Evolutionary conservation across 2,797 vertebrate genomes (phyloP), one percentile per base, ranked within the genome.

Genomic region (Thripadectes ignobilis): DNA sequence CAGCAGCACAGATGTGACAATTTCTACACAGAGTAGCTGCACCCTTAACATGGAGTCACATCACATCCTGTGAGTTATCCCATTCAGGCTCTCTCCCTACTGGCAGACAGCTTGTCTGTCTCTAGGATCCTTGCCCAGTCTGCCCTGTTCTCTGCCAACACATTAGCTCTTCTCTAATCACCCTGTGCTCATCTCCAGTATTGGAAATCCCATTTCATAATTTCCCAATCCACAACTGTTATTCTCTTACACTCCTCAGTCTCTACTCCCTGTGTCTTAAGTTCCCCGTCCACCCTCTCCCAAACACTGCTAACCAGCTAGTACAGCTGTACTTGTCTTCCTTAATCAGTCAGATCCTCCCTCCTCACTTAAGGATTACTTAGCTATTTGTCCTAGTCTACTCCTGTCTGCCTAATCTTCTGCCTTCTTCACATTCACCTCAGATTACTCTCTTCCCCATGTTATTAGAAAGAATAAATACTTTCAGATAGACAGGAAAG

Each of bases 321-420:
- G 9, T 7, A 49, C 39, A 57, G 19, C 34, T 24, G 32, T 6
- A 38, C 11, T 36, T 34, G 12, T 34, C 32, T n/a, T 52, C 29
- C 52, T 46, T 36, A 17, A 52, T 71, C 65, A 66, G 30, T 2
- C 32, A 61, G 34, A 75, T 12, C 39, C 49, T 65, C 75, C 26
- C 21, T 26, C 21, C 4, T 0, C 2, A 0, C 16, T 57, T 21
- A 34, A 57, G n/a, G 22, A 72, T 65, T 32, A 29, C n/a, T 52
- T 27, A 41, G 38, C 27, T 72, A 17, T 30, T 57, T 36, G 19
- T 16, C 46, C 49, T 59, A 81, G 43, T 18, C n/a, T 18, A 29
- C 52, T 88, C 43, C 22, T 69, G 2, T 29, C 17, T 62, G 39
- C 27, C 45, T 54, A 4, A 27, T 29, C 43, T 55, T 82, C 30